These are phyloP conservation scores for Platygyra sinensis DNA, from an alignment of 64 coral and sea anemone genomes.

Conservation along the genomic window DNA sequence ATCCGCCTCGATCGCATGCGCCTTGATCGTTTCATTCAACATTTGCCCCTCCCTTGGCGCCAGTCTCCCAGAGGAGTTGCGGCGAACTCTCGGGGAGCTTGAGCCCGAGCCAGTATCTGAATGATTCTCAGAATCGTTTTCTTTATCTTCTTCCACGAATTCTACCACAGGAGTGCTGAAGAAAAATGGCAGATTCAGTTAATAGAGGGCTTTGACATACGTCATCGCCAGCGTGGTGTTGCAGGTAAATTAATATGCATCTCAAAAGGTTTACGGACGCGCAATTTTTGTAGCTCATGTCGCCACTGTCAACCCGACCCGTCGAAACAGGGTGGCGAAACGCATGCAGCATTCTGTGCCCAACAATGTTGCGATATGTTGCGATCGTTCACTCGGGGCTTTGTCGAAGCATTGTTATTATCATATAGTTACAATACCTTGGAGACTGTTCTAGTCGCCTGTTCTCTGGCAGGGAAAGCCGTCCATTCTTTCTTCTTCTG, in stretches of 20 bases:
- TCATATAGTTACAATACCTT: slow-evolving; percentile 13
- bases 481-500: slow-evolving; percentile 11
- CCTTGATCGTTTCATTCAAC: slow-evolving; percentile 78
- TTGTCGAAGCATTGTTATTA: no score
- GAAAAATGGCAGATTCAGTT: not conserved
- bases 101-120: slow-evolving; percentile 6
- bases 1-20: slow-evolving; percentile 67
- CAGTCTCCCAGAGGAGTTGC: slow-evolving; percentile 73
- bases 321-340: no score
- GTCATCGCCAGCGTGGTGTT: no score
- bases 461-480: slow-evolving; percentile 58
- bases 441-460: not conserved
- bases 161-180: not conserved
- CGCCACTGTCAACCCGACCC: no score
- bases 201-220: not conserved
- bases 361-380: no score
- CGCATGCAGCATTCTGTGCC: no score
- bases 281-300: no score
- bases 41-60: slow-evolving; percentile 86
- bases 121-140: slow-evolving; percentile 53
- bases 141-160: slow-evolving; percentile 33
- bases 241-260: no score
- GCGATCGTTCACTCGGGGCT: no score
- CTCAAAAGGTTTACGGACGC: no score
- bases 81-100: slow-evolving; percentile 23